A percentile compares a stretch with the other conserved stretches of the same genome.
Evolutionary conservation across 1,140 invertebrate species (phyloP).

Genomic region (Euwallacea similis): DNA sequence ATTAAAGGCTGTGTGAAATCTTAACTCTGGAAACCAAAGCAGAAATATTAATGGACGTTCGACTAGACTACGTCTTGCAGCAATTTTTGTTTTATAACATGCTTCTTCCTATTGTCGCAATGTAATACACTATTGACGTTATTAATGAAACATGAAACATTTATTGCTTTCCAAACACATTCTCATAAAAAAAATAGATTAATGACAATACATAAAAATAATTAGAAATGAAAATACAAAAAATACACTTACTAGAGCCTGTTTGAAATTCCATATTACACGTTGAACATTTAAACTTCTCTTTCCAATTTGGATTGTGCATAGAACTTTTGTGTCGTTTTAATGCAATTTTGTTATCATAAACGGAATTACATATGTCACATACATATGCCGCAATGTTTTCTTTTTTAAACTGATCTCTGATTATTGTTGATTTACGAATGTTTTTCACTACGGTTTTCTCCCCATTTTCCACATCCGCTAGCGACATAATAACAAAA

Average conservation of each 20-base stretch:
- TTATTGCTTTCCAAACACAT: too few relatives aligned
- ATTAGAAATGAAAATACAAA: neutral
- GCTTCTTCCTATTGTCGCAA: neutral
- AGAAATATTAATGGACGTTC: too few relatives aligned
- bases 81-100: neutral
- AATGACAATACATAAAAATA: neutral
- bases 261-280: constrained; percentile 3
- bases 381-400: neutral
- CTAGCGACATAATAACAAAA: neutral
- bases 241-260: constrained; percentile 2
- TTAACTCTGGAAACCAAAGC: neutral
- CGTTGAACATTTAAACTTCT: constrained; percentile 11
- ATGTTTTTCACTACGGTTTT: neutral
- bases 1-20: neutral
- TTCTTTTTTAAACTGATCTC: neutral
- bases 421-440: neutral
- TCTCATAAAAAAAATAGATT: neutral
- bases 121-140: too few relatives aligned
- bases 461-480: neutral
- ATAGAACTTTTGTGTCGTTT: constrained; percentile 1
- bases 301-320: constrained; percentile 20
- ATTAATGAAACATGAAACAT: too few relatives aligned
- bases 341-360: neutral
- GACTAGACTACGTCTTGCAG: too few relatives aligned
- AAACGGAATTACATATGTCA: neutral